Evolutionary conservation across 2,888 invertebrate genomes (phyloP).

Genomic region (Bembecia ichneumoniformis): DNA sequence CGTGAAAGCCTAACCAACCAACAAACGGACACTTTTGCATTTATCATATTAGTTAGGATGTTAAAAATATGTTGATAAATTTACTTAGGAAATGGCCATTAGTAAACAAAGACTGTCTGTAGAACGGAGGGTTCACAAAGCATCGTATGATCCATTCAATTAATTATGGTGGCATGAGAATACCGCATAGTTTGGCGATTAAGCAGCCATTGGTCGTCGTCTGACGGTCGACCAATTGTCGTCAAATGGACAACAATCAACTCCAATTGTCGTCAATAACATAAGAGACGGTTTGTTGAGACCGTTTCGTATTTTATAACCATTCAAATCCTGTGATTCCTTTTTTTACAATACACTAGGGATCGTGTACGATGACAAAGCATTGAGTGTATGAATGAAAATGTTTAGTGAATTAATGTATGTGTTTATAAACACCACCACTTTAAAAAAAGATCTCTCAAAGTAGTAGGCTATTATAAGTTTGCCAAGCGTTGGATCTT

Average conservation of each 20-base stretch:
- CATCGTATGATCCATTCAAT: slow-evolving; percentile 39
- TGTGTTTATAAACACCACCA: too few species aligned
- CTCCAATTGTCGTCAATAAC: slow-evolving; percentile 64
- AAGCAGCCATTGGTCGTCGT: slow-evolving; percentile 6
- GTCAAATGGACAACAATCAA: slow-evolving; percentile 63
- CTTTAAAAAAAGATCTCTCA: too few species aligned
- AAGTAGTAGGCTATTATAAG: too few species aligned
- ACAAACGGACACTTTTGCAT: too few species aligned
- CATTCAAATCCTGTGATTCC: slow-evolving; percentile 14
- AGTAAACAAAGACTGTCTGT: slow-evolving; percentile 2
- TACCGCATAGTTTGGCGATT: slow-evolving; percentile 47
- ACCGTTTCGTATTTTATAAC: slow-evolving; percentile 20
- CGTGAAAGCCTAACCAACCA: too few species aligned
- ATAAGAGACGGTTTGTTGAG: slow-evolving; percentile 34
- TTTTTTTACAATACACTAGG: too few species aligned
- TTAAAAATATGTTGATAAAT: too few species aligned
- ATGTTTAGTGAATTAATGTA: too few species aligned
- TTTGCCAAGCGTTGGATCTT: too few species aligned
- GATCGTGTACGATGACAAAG: too few species aligned
- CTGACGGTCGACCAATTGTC: slow-evolving; percentile 46
- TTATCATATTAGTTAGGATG: too few species aligned
- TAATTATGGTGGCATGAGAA: slow-evolving; percentile 58
- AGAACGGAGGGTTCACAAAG: slow-evolving; percentile 24
- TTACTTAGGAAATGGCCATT: not conserved
- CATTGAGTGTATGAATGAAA: too few species aligned